These are phyloP conservation scores for Varroa destructor DNA, from an alignment of 1,140 invertebrate species.

Conservation along the genomic window DNA sequence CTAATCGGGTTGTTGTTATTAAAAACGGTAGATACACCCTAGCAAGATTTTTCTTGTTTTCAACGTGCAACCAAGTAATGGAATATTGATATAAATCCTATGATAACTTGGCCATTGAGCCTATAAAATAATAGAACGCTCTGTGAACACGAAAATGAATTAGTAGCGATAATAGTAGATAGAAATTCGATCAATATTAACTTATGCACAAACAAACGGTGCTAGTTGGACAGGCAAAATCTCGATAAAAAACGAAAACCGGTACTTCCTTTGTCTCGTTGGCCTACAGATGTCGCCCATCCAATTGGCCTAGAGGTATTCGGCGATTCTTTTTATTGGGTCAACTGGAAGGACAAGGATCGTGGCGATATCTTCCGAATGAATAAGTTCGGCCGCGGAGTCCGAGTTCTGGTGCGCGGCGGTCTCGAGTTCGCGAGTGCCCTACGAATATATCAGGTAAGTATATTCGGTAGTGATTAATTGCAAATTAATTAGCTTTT, in stretches of 20 bases:
- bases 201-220: no score
- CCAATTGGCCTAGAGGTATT: constrained; percentile 81
- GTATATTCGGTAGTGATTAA: constrained; percentile 25
- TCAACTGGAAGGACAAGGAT: constrained; percentile 50
- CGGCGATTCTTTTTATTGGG: constrained; percentile 73
- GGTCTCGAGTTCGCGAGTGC: constrained; percentile 68
- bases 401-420: constrained; percentile 62
- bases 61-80: background rate
- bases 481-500: background rate
- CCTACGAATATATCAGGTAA: constrained; percentile 54
- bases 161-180: no score
- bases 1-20: constrained; percentile 49
- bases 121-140: no score
- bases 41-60: background rate
- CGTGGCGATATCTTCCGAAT: constrained; percentile 67
- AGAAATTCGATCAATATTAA: no score
- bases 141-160: no score
- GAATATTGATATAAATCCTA: constrained; percentile 28
- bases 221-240: no score
- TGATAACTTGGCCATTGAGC: no score
- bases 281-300: constrained; percentile 42
- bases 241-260: no score
- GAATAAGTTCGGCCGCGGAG: constrained; percentile 88
- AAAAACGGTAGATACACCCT: constrained; percentile 6
- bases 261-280: no score